Evolutionary conservation across 2,888 invertebrate genomes (phyloP), one percentile per base, ranked within the genome.

Genomic region (Cremastinae sp.): DNA sequence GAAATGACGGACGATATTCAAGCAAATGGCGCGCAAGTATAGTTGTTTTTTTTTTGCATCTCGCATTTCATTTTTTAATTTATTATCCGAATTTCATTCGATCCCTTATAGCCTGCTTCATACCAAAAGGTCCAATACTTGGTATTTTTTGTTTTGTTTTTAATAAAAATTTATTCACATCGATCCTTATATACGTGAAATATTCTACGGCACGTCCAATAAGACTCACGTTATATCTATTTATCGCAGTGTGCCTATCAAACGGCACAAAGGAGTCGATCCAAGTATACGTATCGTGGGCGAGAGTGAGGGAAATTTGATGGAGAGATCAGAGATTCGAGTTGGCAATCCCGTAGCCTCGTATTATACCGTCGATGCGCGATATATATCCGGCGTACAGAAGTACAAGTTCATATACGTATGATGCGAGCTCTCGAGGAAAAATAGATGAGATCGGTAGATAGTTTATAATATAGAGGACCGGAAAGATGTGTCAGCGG

Each of bases 201-300:
- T 18, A 49, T 61, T 47, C n/a, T 34, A 62, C 36, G 8, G n/a
- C 18, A 62, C 47, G 4, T 14, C n/a, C 22, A 9, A 36, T 38
- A 10, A n/a, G n/a, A n/a, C n/a, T n/a, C n/a, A n/a, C 8, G 12
- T 41, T 45, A 65, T 59, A 65, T 41, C 75, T 65, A 34, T 65
- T 53, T 70, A 28, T 41, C n/a, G n/a, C n/a, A n/a, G 36, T 45
- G 66, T 61, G 43, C 66, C 71, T 56, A 71, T 66, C 65, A 66
- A 47, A 41, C 41, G 49, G 61, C 54, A 75, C 47, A 66, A 71
- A 71, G 61, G 54, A 61, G 41, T 71, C 53, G 72, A 18, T 58
- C 34, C 16, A 9, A 45, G 45, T 12, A 38, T 61, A 66, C n/a
- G n/a, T n/a, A n/a, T 54, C 65, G 14, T 49, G 16, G 41, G 36